These are phyloP conservation scores for Halcyon malimbica DNA, from an alignment of 2,113 vertebrate genomes.

Conservation along the genomic window DNA sequence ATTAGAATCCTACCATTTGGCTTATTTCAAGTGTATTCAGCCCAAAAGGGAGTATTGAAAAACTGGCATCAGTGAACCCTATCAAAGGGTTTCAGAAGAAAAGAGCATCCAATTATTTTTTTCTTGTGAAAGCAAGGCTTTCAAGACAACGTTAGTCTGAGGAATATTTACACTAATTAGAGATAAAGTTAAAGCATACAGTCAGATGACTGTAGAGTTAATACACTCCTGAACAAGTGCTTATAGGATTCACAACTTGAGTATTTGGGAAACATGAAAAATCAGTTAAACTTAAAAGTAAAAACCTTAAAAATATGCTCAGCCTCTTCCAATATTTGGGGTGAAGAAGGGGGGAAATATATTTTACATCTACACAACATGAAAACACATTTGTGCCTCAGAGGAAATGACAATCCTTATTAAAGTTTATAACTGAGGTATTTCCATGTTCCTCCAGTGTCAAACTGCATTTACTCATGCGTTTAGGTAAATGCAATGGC, in stretches of 20 bases:
- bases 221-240: background rate
- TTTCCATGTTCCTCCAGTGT: background rate
- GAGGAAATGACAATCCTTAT: background rate
- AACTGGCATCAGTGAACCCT: background rate
- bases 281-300: background rate
- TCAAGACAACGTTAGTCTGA: background rate
- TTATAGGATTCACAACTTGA: background rate
- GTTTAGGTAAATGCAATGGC: background rate
- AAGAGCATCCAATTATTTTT: constrained; percentile 4
- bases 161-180: background rate
- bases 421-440: background rate
- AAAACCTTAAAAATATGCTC: background rate
- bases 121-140: background rate
- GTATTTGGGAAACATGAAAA: background rate
- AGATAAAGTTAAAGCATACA: background rate
- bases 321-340: background rate
- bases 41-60: background rate
- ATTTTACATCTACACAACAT: background rate
- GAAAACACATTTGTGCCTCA: background rate
- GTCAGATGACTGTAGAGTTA: background rate
- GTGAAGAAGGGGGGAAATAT: background rate
- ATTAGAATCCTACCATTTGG: background rate
- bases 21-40: background rate
- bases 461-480: background rate
- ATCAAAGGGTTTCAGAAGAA: background rate